phyloP scores from a whole-genome alignment of 2,888 invertebrate genomes.

The Clanis bilineata region DNA sequence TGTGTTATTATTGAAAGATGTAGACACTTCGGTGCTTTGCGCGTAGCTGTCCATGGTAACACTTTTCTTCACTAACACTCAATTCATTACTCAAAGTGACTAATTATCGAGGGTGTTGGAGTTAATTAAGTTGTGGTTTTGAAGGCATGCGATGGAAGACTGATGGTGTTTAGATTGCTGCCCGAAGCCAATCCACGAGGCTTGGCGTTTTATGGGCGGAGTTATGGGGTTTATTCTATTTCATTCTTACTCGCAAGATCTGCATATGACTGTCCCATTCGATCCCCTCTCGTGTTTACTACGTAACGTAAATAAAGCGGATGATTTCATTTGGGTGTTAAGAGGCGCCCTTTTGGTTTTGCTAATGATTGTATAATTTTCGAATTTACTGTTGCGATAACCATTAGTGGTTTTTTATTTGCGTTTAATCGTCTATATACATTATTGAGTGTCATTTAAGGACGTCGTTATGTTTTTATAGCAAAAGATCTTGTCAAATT shows the following conservation, averaged over 20 bases:
- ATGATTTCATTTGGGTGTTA: constrained; percentile 69
- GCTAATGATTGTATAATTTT: constrained; percentile 52
- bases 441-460: not conserved
- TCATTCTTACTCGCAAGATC: constrained; percentile 30
- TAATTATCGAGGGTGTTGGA: constrained; percentile 42
- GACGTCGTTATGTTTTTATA: not conserved
- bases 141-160: constrained; percentile 67
- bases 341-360: constrained; percentile 53
- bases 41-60: constrained; percentile 64
- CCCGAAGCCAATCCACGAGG: constrained; percentile 67
- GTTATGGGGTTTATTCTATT: constrained; percentile 42
- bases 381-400: not conserved
- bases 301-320: constrained; percentile 66
- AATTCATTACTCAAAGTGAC: constrained; percentile 52
- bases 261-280: constrained; percentile 39
- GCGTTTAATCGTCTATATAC: constrained; percentile 16
- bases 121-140: constrained; percentile 62
- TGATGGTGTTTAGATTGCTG: constrained; percentile 65
- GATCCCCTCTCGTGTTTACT: constrained; percentile 53
- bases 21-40: constrained; percentile 66
- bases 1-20: constrained; percentile 62
- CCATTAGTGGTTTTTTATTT: constrained; percentile 2
- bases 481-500: not conserved
- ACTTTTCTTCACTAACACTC: constrained; percentile 33
- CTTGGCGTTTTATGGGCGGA: constrained; percentile 58